Conservation (phyloP, 2,797 vertebrate genomes). For the Manis crassicaudata region DNA sequence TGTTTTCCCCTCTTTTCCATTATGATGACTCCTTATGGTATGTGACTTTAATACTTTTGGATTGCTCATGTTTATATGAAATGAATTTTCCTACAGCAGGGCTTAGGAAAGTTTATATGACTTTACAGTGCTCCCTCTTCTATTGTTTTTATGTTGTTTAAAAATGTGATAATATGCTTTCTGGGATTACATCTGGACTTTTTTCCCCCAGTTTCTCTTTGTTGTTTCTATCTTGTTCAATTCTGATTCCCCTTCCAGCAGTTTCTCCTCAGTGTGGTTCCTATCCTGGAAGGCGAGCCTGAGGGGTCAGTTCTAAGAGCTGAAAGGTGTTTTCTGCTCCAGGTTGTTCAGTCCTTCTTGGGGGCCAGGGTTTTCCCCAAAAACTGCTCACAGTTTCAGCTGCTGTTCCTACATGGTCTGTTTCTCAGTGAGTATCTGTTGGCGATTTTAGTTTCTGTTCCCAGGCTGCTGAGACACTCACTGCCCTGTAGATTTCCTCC, state of each 20-base stretch:
- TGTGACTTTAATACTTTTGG: background rate
- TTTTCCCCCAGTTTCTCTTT: background rate
- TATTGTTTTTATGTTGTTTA: background rate
- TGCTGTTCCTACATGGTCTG: background rate
- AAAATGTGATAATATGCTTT: background rate
- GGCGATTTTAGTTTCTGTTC: background rate
- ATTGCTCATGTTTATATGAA: conserved; percentile 12
- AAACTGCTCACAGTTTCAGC: background rate
- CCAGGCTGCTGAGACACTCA: accelerated
- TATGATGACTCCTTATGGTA: background rate
- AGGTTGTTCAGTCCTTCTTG: background rate
- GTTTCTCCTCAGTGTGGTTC: background rate
- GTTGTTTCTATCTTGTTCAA: background rate
- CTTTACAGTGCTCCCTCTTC: background rate
- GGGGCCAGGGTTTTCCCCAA: background rate
- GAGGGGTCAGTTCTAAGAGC: background rate
- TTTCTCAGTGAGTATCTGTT: background rate
- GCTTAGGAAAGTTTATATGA: background rate
- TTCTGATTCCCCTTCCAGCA: background rate
- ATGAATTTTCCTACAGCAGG: background rate
- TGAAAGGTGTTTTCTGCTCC: background rate
- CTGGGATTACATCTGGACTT: background rate
- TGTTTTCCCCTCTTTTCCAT: background rate
- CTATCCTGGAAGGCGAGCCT: background rate
- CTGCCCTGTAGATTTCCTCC: background rate